Evolutionary conservation across 2,113 vertebrate species (phyloP).

Genomic region (Excalfactoria chinensis): DNA sequence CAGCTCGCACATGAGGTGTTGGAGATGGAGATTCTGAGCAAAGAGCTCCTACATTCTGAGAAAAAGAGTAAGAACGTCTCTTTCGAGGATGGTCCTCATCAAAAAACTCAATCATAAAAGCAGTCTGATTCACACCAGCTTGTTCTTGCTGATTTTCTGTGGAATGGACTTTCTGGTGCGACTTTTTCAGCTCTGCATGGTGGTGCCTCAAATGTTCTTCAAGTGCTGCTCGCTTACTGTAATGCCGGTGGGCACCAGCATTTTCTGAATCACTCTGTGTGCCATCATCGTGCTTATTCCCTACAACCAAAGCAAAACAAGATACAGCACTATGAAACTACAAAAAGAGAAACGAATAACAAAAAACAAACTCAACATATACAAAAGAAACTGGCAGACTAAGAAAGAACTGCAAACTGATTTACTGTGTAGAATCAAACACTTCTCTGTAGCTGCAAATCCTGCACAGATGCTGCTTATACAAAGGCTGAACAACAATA

Average conservation of each 20-base stretch:
- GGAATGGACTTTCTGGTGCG: constrained; percentile 73
- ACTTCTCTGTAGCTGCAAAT: constrained; percentile 46
- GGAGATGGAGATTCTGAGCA: constrained; percentile 85
- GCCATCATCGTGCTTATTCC: constrained; percentile 97
- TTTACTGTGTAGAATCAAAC: constrained; percentile 33
- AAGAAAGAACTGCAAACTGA: constrained; percentile 15
- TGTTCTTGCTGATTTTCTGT: constrained; percentile 79
- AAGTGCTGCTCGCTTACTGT: constrained; percentile 84
- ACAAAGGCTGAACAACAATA: neutral
- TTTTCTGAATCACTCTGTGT: constrained; percentile 99
- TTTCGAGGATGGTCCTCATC: constrained; percentile 93
- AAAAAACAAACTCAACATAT: neutral
- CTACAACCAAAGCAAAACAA: constrained; percentile 75
- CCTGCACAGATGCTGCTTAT: constrained; percentile 18
- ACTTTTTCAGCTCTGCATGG: constrained; percentile 78
- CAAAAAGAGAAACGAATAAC: neutral
- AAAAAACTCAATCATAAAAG: constrained; percentile 95
- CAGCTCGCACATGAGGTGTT: constrained; percentile 82
- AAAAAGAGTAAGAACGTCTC: constrained; percentile 92
- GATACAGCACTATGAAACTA: neutral
- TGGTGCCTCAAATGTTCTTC: constrained; percentile 89
- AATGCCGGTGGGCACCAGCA: constrained; percentile 86
- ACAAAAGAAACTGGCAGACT: neutral
- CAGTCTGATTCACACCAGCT: constrained; percentile 81
- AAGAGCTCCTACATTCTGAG: constrained; percentile 84